Base-by-base conservation (phyloP, 2,888 invertebrate genomes). In the Stramonita haemastoma region DNA sequence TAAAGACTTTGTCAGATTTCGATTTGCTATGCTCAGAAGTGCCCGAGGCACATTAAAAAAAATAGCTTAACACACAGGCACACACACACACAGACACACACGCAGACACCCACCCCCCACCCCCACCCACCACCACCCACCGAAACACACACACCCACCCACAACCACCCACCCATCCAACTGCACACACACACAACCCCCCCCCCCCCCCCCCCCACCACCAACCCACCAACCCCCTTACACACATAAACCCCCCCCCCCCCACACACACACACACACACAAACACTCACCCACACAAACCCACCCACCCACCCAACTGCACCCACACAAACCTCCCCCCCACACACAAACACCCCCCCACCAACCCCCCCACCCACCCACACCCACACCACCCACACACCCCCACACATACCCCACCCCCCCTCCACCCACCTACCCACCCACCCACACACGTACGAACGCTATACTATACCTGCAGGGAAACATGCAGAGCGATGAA, bases 401-500 rank as follows among this genome's bases (percentile, higher is more conserved):
- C 22, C 26, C n/a, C 19, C 70, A 70, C 1, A 70, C 73, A 29
- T 13, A 73, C 26, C 66, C 26, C 26, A 17, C 26, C 66, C 66
- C 26, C 46, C 46, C 11, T 0, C 57, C 15, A 22, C n/a, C 11
- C 29, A 73, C n/a, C n/a, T 0, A 73, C 73, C 0, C n/a, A n/a
- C 26, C 66, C 26, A 22, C 66, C 1, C 66, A 4, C 26, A 36
- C 46, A 4, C 5, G 13, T 6, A 32, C n/a, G 22, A 88, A 26
- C 77, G 73, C 93, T 70, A 32, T 15, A 32, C 13, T 32, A 15
- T 95, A 98, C 98, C 97, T 98, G 98, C 96, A 98, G 97, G 90
- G 98, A 98, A 90, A 98, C 97, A 88, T 98, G 97, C 93, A 98
- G 97, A 91, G 98, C 98, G 36, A 98, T 97, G 92, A 98, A 97